Percentiles rank a stretch among this genome's conserved stretches.
These are phyloP conservation scores for Girardia tigrina DNA, from an alignment of 2,888 invertebrate genomes.

Conservation along the genomic window DNA sequence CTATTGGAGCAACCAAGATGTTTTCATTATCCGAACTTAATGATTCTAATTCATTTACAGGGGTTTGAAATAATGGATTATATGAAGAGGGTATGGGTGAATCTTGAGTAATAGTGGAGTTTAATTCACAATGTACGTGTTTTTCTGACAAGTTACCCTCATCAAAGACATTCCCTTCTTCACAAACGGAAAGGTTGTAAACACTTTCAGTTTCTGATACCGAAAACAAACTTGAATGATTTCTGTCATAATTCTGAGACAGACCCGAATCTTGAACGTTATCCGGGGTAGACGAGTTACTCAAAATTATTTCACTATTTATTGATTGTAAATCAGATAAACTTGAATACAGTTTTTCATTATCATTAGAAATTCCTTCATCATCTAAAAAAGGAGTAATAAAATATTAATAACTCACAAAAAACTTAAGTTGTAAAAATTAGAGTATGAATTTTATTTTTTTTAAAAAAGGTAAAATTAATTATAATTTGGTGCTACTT, in stretches of 20 bases:
- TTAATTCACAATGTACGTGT: background rate
- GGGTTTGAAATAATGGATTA: no score
- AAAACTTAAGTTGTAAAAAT: no score
- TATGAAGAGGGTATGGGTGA: background rate
- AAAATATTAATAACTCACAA: no score
- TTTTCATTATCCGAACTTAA: no score
- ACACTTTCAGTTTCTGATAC: background rate
- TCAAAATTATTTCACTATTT: background rate
- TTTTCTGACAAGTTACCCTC: background rate
- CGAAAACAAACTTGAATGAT: constrained; percentile 1
- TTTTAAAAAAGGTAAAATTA: no score
- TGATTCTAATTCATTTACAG: no score
- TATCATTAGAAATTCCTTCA: no score
- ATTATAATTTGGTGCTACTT: no score
- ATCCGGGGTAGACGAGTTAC: background rate
- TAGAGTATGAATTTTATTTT: no score
- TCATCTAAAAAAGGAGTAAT: no score
- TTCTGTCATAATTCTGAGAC: background rate
- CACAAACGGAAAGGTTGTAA: background rate
- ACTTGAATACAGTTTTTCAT: no score
- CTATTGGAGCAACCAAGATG: no score
- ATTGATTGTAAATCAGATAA: background rate
- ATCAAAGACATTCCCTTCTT: background rate
- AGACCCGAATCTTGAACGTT: background rate
- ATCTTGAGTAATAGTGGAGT: background rate